Percentiles rank a stretch among this genome's conserved stretches.
Conservation (phyloP, 2,113 vertebrate genomes). For the Dipodomys merriami region DNA sequence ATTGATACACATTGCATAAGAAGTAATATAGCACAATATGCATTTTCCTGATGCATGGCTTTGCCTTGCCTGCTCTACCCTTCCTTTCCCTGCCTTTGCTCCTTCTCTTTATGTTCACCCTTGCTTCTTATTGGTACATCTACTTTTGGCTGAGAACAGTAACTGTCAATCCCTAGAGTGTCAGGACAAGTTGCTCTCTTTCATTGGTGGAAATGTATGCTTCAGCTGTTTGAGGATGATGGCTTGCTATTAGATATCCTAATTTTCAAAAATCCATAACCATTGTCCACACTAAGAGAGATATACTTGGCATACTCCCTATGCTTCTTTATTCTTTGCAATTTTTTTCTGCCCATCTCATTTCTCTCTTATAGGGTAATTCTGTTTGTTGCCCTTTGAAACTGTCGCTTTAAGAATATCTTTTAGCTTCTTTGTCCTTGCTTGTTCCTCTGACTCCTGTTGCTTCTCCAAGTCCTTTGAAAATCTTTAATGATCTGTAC, state of each 20-base stretch:
- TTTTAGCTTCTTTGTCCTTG: background rate
- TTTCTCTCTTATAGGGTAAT: background rate
- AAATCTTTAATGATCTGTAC: conserved; percentile 58
- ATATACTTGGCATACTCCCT: fast-evolving
- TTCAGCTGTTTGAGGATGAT: background rate
- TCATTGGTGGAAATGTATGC: background rate
- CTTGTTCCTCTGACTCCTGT: background rate
- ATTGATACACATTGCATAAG: conserved; percentile 29
- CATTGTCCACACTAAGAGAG: background rate
- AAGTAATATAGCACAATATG: background rate
- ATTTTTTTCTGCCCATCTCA: background rate
- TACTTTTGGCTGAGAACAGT: background rate
- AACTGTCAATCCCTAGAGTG: background rate
- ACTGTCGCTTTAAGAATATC: background rate
- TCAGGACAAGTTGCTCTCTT: background rate
- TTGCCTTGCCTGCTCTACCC: background rate
- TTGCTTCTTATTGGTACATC: background rate
- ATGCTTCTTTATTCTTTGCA: background rate
- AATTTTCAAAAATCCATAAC: background rate
- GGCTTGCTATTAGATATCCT: background rate
- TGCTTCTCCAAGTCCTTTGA: conserved; percentile 42
- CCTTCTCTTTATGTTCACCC: background rate
- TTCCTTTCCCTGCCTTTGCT: background rate
- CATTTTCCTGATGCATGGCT: background rate
- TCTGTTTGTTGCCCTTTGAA: background rate